Evolutionary conservation across 2,888 invertebrate species (phyloP).

Genomic region (Gymnosoma rotundatum): DNA sequence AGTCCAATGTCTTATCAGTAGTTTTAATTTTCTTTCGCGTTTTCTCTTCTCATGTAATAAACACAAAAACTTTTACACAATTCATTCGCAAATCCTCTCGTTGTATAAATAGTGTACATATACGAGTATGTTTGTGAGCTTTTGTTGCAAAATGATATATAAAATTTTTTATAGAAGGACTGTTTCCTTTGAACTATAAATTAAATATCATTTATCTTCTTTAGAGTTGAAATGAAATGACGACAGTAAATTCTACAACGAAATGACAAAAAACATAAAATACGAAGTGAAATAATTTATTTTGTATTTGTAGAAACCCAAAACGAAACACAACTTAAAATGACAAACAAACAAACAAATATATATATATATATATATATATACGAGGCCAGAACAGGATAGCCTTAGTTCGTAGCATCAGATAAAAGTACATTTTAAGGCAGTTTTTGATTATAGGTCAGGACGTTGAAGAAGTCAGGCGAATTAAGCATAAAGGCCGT

Average conservation of each 20-base stretch:
- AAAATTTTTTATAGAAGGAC: neutral
- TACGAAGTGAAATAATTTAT: slow-evolving; percentile 42
- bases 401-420: too few relatives aligned
- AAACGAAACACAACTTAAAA: neutral
- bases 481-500: too few relatives aligned
- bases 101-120: neutral
- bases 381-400: too few relatives aligned
- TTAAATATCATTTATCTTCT: slow-evolving; percentile 54
- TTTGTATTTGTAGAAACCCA: slow-evolving; percentile 39
- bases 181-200: slow-evolving; percentile 51
- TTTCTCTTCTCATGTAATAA: too few relatives aligned
- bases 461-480: too few relatives aligned
- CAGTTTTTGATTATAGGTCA: too few relatives aligned
- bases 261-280: slow-evolving; percentile 19
- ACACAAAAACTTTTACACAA: too few relatives aligned
- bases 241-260: slow-evolving; percentile 32
- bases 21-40: too few relatives aligned
- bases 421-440: too few relatives aligned
- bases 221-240: slow-evolving; percentile 40
- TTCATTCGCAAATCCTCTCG: slow-evolving; percentile 17
- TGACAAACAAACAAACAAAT: too few relatives aligned
- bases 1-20: too few relatives aligned
- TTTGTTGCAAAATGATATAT: neutral
- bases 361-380: too few relatives aligned
- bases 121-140: neutral